Base-by-base conservation (phyloP, 2,113 vertebrate species). In the Melierax canorus region DNA sequence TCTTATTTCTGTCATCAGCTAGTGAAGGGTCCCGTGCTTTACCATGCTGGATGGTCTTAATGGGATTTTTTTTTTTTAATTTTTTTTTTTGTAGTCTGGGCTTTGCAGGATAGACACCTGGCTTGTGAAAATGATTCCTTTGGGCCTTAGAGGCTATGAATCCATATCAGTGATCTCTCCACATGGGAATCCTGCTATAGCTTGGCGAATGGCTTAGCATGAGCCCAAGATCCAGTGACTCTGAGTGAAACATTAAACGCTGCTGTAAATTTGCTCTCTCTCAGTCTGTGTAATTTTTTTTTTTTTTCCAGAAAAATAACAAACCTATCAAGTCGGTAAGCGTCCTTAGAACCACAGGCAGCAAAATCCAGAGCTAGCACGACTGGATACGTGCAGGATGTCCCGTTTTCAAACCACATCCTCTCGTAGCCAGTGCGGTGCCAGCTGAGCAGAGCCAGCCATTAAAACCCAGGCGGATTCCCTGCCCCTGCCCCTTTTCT, bases 351-450 rank as follows among this genome's bases (percentile, higher is more conserved):
- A 15, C 34, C 50, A 78, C 27, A 62, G 51, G 20, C 43, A 84
- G 34, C 22, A 56, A 68, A n/a, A 38, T 17, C n/a, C 50, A 36
- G 67, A 56, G 29, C 38, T 32, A 45, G n/a, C 43, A 39, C 1
- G 2, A 36, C 12, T 24, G 30, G 43, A 53, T 9, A 13, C 14
- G 27, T 4, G 0, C 11, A 21, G 7, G 13, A 8, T 6, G 7
- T 46, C 43, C 53, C 5, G 26, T 50, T 72, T 72, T 51, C 63
- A 48, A 36, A 53, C 50, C 32, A 30, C 62, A 15, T 24, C 20
- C 21, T 69, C 14, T 69, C 19, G 27, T 12, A 22, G 79, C 10
- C 15, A 39, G 48, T 3, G 16, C 76, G 32, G 50, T 29, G 53
- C 39, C 39, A 39, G 67, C 46, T 43, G 74, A 20, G 41, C 3